Evolutionary conservation across 1,140 invertebrate genomes (phyloP).

Genomic region (Drosophila busckii): DNA sequence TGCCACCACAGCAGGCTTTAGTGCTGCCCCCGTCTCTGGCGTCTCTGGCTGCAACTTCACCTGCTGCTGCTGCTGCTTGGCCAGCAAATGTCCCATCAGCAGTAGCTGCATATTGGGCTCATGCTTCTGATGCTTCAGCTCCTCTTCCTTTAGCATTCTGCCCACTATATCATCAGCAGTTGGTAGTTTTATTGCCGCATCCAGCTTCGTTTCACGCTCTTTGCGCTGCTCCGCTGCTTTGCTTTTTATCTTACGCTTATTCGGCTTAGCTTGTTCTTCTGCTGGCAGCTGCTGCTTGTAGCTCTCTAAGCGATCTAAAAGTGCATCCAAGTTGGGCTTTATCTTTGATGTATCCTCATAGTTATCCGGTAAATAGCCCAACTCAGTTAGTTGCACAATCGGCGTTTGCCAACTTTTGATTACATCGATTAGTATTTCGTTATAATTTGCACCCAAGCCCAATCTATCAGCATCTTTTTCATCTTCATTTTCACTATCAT

Average conservation of each 20-base stretch:
- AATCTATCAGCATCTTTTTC: not conserved
- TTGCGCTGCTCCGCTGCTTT: too few relatives aligned
- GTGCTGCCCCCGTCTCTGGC: not conserved
- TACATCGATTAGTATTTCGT: conserved; percentile 40
- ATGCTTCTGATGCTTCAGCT: too few relatives aligned
- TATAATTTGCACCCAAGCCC: conserved; percentile 14
- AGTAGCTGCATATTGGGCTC: not conserved
- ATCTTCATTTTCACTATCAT: too few relatives aligned
- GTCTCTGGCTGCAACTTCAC: not conserved
- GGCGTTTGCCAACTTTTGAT: conserved; percentile 58
- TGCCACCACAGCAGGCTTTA: not conserved
- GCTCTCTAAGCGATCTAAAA: conserved; percentile 33
- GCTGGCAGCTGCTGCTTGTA: conserved; percentile 3
- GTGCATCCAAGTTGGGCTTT: conserved; percentile 43
- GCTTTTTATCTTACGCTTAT: too few relatives aligned
- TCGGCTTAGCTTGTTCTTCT: not conserved
- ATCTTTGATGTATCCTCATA: conserved; percentile 46
- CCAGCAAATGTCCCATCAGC: not conserved
- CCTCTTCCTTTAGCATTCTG: too few relatives aligned
- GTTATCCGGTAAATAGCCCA: conserved; percentile 46
- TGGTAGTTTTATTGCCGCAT: too few relatives aligned
- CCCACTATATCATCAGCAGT: too few relatives aligned
- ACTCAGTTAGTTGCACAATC: conserved; percentile 33
- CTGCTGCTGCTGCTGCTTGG: conserved; percentile 7
- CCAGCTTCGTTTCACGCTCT: too few relatives aligned